Evolutionary conservation across 1,140 invertebrate genomes (phyloP), one percentile per base, ranked within the genome.

Genomic region (Anoplophora glabripennis): DNA sequence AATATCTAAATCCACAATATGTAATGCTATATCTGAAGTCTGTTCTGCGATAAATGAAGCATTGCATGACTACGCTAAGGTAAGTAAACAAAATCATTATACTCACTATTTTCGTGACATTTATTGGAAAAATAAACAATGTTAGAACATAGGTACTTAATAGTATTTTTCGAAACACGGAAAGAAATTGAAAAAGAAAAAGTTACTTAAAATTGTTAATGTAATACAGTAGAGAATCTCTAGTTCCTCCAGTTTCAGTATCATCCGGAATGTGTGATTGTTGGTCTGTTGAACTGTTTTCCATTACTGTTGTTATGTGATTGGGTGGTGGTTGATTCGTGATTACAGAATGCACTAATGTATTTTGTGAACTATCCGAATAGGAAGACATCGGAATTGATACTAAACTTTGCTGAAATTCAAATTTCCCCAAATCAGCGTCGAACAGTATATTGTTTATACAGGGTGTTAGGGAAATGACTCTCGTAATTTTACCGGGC

Each of bases 61-160:
- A 61, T 61, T 57, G 62, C 62, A 61, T 64, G 62, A 61, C 62
- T 61, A 59, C 56, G 59, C 58, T 64, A 45, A 45, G 42, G 42
- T 45, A 45, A 45, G 42, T 45, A 45, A 15, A 15, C 17, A 45
- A 45, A 45, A 45, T 14, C 12, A 15, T 45, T 45, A 45, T 45
- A 17, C 42, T 5, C 42, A 45, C 10, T 45, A 45, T 12, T 45
- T 45, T 45, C 17, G 17, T 14, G 42, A 45, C 42, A 12, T 45
- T 21, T 45, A 45, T 45, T 15, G 11, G 17, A 12, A 45, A 15
- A 45, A 45, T 45, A 17, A 45, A 45, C 42, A 45, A 11, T 45
- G 10, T 45, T 17, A 15, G 4, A 15, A 45, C 14, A 14, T 45
- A 15, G 17, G 42, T 45, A 45, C 42, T 45, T 15, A 45, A 0